Evolutionary conservation across 2,797 vertebrate genomes (phyloP).

Genomic region (Ctenopoma multispine): DNA sequence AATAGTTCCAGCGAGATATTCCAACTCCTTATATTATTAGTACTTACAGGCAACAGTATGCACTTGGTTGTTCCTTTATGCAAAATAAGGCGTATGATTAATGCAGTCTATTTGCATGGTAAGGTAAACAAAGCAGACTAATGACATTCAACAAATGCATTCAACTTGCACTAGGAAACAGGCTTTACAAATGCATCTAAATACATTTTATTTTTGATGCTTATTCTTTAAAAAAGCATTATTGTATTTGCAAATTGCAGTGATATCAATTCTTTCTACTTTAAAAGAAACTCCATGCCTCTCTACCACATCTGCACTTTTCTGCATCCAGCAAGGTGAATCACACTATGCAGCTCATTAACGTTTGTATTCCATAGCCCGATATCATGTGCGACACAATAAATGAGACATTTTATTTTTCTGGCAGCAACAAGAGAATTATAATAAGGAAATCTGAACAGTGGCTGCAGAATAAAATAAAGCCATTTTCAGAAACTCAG

Average conservation of each 20-base stretch:
- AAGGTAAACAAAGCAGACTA: conserved; percentile 50
- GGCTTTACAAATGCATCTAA: conserved; percentile 31
- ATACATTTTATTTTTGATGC: conserved; percentile 42
- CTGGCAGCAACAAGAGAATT: background rate
- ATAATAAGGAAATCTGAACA: background rate
- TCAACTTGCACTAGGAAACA: conserved; percentile 22
- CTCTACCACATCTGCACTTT: conserved; percentile 11
- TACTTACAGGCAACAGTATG: conserved; percentile 9
- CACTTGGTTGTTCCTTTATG: conserved; percentile 32
- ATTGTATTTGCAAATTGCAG: conserved; percentile 21
- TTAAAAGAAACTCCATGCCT: conserved; percentile 15
- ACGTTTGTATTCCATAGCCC: background rate
- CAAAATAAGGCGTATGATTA: conserved; percentile 60
- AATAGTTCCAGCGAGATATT: conserved; percentile 35
- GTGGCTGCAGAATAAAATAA: conserved; percentile 7
- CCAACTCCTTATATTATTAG: conserved; percentile 5
- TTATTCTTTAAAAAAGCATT: conserved; percentile 39
- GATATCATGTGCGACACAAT: conserved; percentile 8
- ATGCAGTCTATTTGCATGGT: conserved; percentile 62
- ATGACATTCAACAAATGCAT: conserved; percentile 66
- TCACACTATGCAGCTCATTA: conserved; percentile 7
- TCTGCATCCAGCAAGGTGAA: background rate
- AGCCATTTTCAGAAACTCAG: background rate
- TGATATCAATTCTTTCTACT: conserved; percentile 16
- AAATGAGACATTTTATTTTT: conserved; percentile 13